Conservation (phyloP, 2,888 invertebrate species). For the Drosophila gaucha region DNA sequence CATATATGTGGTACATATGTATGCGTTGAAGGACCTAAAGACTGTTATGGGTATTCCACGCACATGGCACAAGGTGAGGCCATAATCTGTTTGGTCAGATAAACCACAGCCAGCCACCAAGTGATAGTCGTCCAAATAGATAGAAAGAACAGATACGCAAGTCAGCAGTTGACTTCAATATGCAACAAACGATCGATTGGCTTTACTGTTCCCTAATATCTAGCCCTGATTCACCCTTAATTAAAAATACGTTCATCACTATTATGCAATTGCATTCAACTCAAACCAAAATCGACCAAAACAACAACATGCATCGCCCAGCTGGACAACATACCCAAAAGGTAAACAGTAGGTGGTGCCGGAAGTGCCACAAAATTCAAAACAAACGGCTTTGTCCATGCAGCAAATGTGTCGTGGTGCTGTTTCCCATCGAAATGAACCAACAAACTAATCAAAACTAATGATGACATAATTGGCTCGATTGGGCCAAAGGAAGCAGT, state of each 20-base stretch:
- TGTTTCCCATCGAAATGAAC: conserved; percentile 71
- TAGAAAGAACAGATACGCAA: conserved; percentile 3
- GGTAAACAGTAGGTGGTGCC: conserved; percentile 80
- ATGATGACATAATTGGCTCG: conserved; percentile 82
- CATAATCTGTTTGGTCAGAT: conserved; percentile 67
- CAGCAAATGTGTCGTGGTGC: too few species aligned
- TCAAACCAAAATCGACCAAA: conserved; percentile 63
- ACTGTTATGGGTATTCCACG: conserved; percentile 43
- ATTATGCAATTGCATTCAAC: conserved; percentile 66
- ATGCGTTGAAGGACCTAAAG: conserved; percentile 15
- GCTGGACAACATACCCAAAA: conserved; percentile 54
- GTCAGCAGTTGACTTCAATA: conserved; percentile 3
- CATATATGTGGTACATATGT: neutral
- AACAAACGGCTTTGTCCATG: conserved; percentile 46
- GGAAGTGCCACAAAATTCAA: conserved; percentile 74
- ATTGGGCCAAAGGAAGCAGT: conserved; percentile 49
- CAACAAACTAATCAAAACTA: conserved; percentile 68
- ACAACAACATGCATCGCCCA: conserved; percentile 57
- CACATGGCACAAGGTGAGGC: conserved; percentile 53
- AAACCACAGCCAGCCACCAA: conserved; percentile 31
- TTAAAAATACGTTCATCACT: conserved; percentile 67
- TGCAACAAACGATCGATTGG: neutral
- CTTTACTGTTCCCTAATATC: neutral
- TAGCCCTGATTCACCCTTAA: conserved; percentile 38
- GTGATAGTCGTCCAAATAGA: conserved; percentile 15